These are phyloP conservation scores for Lasioglossum lativentre DNA, from an alignment of 2,888 invertebrate genomes.

Conservation along the genomic window DNA sequence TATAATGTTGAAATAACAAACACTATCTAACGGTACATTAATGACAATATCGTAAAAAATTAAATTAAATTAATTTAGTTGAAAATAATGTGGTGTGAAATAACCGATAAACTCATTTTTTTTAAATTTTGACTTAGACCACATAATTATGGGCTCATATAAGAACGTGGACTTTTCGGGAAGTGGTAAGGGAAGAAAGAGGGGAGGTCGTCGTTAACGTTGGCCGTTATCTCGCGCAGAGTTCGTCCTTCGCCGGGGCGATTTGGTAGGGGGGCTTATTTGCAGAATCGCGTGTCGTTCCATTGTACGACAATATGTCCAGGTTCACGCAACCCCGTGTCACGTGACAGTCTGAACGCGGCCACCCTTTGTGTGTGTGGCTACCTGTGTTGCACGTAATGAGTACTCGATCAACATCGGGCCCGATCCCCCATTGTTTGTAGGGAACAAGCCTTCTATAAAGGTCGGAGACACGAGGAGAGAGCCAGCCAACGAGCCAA, in stretches of 20 bases:
- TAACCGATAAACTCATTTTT: too few species aligned
- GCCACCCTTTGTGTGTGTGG: slow-evolving; percentile 17
- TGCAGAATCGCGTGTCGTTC: slow-evolving; percentile 15
- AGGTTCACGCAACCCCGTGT: slow-evolving; percentile 25
- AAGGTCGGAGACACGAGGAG: slow-evolving; percentile 37
- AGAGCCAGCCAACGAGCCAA: not conserved
- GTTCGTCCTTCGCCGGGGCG: not conserved
- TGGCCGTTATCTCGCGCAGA: not conserved
- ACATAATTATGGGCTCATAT: too few species aligned
- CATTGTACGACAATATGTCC: slow-evolving; percentile 20
- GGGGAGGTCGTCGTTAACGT: not conserved
- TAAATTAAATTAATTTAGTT: too few species aligned
- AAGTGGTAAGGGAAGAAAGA: not conserved
- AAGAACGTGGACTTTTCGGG: too few species aligned
- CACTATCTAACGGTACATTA: too few species aligned
- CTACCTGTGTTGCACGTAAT: slow-evolving; percentile 42
- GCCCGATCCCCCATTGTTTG: slow-evolving; percentile 40
- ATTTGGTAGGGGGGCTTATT: slow-evolving; percentile 7
- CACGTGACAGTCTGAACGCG: slow-evolving; percentile 14
- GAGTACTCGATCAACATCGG: slow-evolving; percentile 49
- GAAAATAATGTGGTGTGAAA: too few species aligned
- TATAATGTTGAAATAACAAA: too few species aligned
- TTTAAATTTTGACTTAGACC: too few species aligned
- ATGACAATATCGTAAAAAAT: too few species aligned
- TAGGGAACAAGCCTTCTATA: slow-evolving; percentile 21